Evolutionary conservation across 2,797 vertebrate genomes (phyloP), one percentile per base, ranked within the genome.

Genomic region (Spinus pinus): DNA sequence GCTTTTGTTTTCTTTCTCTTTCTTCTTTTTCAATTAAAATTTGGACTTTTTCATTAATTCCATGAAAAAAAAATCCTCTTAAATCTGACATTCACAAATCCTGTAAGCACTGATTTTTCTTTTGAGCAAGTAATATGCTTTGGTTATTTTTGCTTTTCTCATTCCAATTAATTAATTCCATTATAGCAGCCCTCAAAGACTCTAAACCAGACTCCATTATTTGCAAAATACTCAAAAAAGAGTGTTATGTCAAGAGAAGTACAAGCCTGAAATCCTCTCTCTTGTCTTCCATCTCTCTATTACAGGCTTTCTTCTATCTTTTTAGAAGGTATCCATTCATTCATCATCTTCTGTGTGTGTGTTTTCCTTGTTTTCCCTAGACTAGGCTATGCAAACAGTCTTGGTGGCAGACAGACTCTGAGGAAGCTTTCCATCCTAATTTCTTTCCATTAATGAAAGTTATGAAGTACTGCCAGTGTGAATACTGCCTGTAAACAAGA

Each of bases 281-380:
- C 22, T 88, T 91, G 57, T 65, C 49, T 62, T 66, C 86, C 28
- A 10, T 51, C 30, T 83, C 58, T 73, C 70, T 84, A 22, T 81
- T 72, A 27, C 51, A 64, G 39, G 37, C 90, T 92, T 92, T 66
- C 74, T 77, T 79, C 54, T 65, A 2, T 86, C 22, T 75, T 18
- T 81, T 84, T 73, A 70, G 86, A 90, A 86, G 44, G 25, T 88
- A 37, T 71, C 49, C 56, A 60, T 88, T 93, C 70, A 79, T 92
- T 80, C 60, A 21, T 54, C 46, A 28, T 58, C 54, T 60, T 82
- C 64, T 83, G 12, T 66, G 27, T 62, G 13, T 86, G 15, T 65
- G 41, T 90, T 88, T 93, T 84, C 77, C 82, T 81, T 70, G 58
- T 79, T 93, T 95, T 93, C 64, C 72, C 51, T 73, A 49, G 20